A percentile compares a stretch with the other conserved stretches of the same genome.
Conservation (phyloP, 2,888 invertebrate species). For the Didymodactylos carnosus region DNA sequence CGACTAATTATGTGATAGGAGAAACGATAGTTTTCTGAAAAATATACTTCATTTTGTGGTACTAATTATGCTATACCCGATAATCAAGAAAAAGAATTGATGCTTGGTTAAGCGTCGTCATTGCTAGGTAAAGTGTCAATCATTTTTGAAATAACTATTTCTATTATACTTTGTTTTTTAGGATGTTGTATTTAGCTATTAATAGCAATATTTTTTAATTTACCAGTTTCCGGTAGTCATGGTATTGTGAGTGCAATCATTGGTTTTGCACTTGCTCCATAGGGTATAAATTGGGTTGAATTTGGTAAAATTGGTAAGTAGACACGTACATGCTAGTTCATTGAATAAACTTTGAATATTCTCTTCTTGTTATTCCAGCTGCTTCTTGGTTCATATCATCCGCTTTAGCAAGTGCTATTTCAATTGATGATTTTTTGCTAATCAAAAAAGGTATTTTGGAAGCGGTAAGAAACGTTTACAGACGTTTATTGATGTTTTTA, state of each 20-base stretch:
- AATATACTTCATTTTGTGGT: too few species aligned
- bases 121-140: conserved; percentile 37
- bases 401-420: conserved; percentile 67
- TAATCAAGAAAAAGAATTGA: conserved; percentile 50
- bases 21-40: too few species aligned
- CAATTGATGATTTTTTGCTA: conserved; percentile 55
- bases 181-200: conserved; percentile 83
- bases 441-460: conserved; percentile 58
- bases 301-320: conserved; percentile 48
- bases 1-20: too few species aligned
- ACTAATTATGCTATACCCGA: too few species aligned
- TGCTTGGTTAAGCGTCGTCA: conserved; percentile 76
- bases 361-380: conserved; percentile 38
- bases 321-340: neutral
- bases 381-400: conserved; percentile 95
- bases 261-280: conserved; percentile 78
- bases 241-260: conserved; percentile 94
- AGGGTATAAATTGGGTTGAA: conserved; percentile 64
- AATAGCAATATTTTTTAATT: conserved; percentile 70
- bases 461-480: conserved; percentile 14
- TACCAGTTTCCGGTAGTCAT: conserved; percentile 97
- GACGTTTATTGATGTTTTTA: neutral
- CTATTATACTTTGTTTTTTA: conserved; percentile 37
- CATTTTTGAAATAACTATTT: too few species aligned
- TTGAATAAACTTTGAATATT: neutral